phyloP scores from a whole-genome alignment of 2,113 vertebrate genomes.

The Neodontobutis hainanensis region DNA sequence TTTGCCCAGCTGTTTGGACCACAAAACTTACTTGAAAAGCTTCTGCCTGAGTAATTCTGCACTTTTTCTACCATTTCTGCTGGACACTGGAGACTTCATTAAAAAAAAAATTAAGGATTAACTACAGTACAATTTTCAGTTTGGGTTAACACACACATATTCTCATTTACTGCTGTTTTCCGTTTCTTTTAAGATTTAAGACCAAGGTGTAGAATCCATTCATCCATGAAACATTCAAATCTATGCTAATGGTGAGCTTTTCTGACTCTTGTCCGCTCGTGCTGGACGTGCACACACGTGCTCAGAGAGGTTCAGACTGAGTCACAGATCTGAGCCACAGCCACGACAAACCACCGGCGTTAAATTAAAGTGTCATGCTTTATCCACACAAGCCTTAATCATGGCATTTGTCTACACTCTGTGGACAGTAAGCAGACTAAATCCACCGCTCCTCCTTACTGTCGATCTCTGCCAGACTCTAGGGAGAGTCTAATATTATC shows the following conservation, averaged over 20 bases:
- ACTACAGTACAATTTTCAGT: slow-evolving; percentile 15
- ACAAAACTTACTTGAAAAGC: slow-evolving; percentile 10
- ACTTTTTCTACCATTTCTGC: slow-evolving; percentile 36
- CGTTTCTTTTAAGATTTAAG: slow-evolving; percentile 10
- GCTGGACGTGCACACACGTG: slow-evolving; percentile 18
- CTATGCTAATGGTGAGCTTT: slow-evolving; percentile 59
- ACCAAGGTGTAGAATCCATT: slow-evolving; percentile 49
- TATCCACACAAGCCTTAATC: slow-evolving; percentile 33
- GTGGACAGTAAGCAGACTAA: too few species aligned
- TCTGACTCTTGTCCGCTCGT: slow-evolving; percentile 22
- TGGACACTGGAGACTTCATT: slow-evolving; percentile 29
- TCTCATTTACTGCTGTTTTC: slow-evolving; percentile 26
- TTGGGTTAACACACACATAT: slow-evolving; percentile 8
- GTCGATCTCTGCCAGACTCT: too few species aligned
- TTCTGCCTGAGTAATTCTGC: slow-evolving; percentile 51
- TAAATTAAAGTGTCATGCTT: slow-evolving; percentile 49
- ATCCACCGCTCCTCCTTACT: too few species aligned
- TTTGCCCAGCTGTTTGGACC: too few species aligned
- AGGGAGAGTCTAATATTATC: too few species aligned
- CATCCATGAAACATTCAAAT: slow-evolving; percentile 53
- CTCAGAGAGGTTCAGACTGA: background rate
- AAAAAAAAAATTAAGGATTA: slow-evolving; percentile 29
- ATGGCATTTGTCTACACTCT: slow-evolving; percentile 40
- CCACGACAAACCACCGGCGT: slow-evolving; percentile 40
- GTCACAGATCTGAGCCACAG: slow-evolving; percentile 6